Conservation (phyloP, 1,140 invertebrate species). For the Triops cancriformis region DNA sequence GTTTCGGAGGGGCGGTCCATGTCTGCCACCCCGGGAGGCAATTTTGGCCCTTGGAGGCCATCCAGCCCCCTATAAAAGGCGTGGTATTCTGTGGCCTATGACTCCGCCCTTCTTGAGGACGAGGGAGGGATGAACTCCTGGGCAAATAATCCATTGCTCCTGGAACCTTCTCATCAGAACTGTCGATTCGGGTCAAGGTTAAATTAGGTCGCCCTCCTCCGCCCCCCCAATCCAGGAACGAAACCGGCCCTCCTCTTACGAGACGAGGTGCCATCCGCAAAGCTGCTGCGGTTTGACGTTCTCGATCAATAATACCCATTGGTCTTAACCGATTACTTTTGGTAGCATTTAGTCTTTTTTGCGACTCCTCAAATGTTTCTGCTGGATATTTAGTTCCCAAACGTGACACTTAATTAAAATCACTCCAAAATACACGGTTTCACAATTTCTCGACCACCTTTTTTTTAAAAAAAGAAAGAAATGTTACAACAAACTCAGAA, state of each 20-base stretch:
- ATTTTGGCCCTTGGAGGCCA: not conserved
- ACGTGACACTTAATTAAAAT: too few species aligned
- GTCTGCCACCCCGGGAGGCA: constrained; percentile 11
- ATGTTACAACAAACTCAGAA: too few species aligned
- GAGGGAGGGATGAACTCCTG: not conserved
- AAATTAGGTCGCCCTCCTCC: not conserved
- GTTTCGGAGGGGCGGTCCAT: constrained; percentile 17
- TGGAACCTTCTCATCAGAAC: not conserved
- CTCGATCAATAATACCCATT: constrained; percentile 13
- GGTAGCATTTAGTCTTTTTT: too few species aligned
- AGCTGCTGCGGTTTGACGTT: not conserved
- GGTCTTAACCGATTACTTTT: not conserved
- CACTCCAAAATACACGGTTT: too few species aligned
- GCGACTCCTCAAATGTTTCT: too few species aligned
- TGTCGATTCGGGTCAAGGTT: not conserved
- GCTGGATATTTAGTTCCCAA: too few species aligned
- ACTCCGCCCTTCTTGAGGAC: not conserved
- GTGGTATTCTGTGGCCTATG: not conserved
- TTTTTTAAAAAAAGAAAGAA: too few species aligned
- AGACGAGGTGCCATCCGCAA: not conserved
- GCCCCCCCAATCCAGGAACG: not conserved
- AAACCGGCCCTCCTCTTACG: not conserved
- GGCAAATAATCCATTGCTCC: not conserved
- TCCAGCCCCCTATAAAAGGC: not conserved
- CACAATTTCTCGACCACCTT: too few species aligned